Base-by-base conservation (phyloP, 1,140 invertebrate species). In the Ceratina japonica region DNA sequence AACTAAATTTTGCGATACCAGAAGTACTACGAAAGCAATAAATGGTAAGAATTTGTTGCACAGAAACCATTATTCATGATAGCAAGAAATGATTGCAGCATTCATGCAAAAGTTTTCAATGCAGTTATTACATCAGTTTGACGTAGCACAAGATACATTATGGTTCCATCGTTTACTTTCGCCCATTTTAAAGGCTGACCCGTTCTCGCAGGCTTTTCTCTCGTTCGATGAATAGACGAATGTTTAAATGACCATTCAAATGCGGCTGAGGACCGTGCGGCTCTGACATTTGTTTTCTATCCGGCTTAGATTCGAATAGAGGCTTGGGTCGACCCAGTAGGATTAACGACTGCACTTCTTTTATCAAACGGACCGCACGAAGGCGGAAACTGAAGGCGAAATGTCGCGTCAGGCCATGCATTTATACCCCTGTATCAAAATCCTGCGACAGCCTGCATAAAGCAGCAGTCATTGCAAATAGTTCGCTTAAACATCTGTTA, bases 221-320 rank as follows among this genome's bases (percentile, higher is more conserved):
- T 66, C 22, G 22, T 49, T 27, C n/a, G 10, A n/a, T 79, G 74
- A 80, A 85, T 82, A 58, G 70, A 22, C 54, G 56, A 72, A 80
- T 61, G 73, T 79, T 68, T 68, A 86, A 84, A 75, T 79, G 70
- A 68, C 61, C 61, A 8, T 79, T 31, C 49, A 54, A 54, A 54
- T 18, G 52, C 2, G 1, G 2, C 52, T 54, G 52, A 54, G 52
- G 52, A 54, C 18, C 52, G 18, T 18, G 52, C 52, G 18, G 12
- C 52, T 18, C 52, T 75, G 81, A 69, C 79, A 79, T 86, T 88
- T 89, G 84, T 87, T 86, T 86, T 79, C 73, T 81, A 84, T 83
- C 69, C 72, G 74, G 51, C 79, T 78, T 77, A 61, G 72, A 79
- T 77, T 22, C 66, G 20, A 79, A 75, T 79, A 58, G 74, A 72